phyloP scores from a whole-genome alignment of 2,113 vertebrate species.

The Rhineura floridana region DNA sequence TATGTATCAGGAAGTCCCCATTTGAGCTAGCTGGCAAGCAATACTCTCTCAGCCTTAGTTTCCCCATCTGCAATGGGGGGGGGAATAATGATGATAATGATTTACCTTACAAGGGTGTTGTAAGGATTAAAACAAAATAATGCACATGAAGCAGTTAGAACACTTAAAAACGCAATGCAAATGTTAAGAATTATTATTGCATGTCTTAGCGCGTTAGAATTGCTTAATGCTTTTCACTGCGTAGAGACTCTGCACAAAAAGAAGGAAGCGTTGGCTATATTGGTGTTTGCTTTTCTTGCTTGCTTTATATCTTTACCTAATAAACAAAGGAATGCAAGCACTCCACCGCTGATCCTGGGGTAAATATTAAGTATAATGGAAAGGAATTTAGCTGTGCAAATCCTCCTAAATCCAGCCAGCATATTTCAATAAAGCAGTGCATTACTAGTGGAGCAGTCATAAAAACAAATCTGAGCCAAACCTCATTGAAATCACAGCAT shows the following conservation, averaged over 20 bases:
- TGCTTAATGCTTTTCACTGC: neutral
- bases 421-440: neutral
- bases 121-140: neutral
- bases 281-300: slow-evolving; percentile 59
- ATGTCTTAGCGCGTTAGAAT: neutral
- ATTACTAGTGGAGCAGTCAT: slow-evolving; percentile 34
- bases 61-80: too few species aligned
- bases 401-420: neutral
- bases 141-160: neutral
- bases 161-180: neutral
- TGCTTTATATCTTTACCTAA: slow-evolving; percentile 60
- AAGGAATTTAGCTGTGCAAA: slow-evolving; percentile 44
- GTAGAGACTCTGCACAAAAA: slow-evolving; percentile 33
- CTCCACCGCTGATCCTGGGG: slow-evolving; percentile 34
- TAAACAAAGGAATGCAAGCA: slow-evolving; percentile 61
- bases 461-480: neutral
- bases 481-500: neutral
- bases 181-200: too few species aligned
- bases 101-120: neutral
- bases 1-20: neutral
- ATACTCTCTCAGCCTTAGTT: neutral
- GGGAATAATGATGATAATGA: too few species aligned
- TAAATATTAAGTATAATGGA: neutral
- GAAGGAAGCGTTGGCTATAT: slow-evolving; percentile 22
- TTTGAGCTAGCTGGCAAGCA: neutral